Evolutionary conservation across 1,140 invertebrate species (phyloP).

Genomic region (Melipona quadrifasciata): DNA sequence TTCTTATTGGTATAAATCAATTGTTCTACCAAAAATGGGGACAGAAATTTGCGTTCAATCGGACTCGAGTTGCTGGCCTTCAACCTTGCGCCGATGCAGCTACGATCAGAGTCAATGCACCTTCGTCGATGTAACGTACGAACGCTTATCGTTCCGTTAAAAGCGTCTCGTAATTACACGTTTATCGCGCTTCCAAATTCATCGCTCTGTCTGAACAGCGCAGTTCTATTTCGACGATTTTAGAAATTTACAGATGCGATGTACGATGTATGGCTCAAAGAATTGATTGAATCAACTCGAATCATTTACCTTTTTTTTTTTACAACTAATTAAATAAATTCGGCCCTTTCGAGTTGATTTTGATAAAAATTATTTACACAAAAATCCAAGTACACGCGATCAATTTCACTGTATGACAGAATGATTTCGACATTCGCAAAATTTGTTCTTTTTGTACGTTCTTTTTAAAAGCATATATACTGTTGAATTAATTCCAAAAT

Average conservation of each 20-base stretch:
- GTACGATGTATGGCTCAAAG: too few species aligned
- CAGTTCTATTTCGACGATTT: background rate
- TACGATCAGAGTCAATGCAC: slow-evolving; percentile 53
- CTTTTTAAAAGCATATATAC: background rate
- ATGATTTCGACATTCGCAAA: background rate
- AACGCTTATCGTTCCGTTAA: background rate
- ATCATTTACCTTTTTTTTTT: too few species aligned
- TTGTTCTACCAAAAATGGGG: slow-evolving; percentile 61
- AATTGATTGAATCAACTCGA: too few species aligned
- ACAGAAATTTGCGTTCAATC: slow-evolving; percentile 65
- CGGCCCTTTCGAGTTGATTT: too few species aligned
- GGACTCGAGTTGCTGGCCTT: slow-evolving; percentile 41
- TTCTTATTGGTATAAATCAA: slow-evolving; percentile 28
- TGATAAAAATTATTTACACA: too few species aligned
- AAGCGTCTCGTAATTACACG: too few species aligned
- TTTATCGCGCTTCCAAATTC: background rate
- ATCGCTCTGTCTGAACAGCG: background rate
- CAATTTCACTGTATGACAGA: too few species aligned
- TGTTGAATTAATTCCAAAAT: background rate
- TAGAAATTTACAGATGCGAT: too few species aligned
- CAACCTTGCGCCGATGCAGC: slow-evolving; percentile 20
- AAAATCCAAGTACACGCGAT: too few species aligned
- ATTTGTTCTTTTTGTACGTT: background rate
- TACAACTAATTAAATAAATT: too few species aligned
- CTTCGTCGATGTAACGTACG: slow-evolving; percentile 19